A percentile compares a stretch with the other conserved stretches of the same genome.
Conservation (phyloP, 2,888 invertebrate genomes). For the Dendrolimus houi region DNA sequence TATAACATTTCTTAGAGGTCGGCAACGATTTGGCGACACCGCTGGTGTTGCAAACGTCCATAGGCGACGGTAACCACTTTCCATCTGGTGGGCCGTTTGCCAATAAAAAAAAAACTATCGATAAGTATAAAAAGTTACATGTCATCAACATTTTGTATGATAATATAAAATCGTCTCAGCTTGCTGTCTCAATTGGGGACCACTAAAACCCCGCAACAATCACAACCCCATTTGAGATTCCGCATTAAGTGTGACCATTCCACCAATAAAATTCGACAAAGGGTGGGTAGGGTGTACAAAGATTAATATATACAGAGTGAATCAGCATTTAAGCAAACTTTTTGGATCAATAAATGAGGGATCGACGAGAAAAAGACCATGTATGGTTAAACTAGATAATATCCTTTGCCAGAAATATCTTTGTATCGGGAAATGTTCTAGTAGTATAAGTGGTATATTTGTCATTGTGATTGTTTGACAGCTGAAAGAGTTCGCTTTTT, state of each 20-base stretch:
- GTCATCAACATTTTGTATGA: no score
- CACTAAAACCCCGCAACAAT: neutral
- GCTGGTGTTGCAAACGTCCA: neutral
- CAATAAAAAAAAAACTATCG: neutral
- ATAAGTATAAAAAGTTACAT: no score
- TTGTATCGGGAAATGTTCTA: no score
- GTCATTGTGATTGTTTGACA: no score
- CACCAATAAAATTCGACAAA: constrained; percentile 36
- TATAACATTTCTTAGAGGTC: neutral
- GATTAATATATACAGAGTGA: constrained; percentile 53
- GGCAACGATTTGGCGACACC: neutral
- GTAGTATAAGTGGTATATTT: no score
- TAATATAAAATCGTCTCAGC: no score
- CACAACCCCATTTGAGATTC: neutral
- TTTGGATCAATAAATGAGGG: constrained; percentile 33
- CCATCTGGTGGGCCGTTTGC: neutral
- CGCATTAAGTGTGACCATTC: constrained; percentile 37
- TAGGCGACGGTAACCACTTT: neutral
- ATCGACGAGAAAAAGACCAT: constrained; percentile 16
- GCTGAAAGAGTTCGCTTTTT: no score
- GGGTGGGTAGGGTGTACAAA: constrained; percentile 28
- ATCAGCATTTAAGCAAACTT: constrained; percentile 35
- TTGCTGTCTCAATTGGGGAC: neutral
- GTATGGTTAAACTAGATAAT: no score
- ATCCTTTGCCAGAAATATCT: no score